These are phyloP conservation scores for Smutsia gigantea DNA, from an alignment of 2,797 vertebrate genomes.

Conservation along the genomic window DNA sequence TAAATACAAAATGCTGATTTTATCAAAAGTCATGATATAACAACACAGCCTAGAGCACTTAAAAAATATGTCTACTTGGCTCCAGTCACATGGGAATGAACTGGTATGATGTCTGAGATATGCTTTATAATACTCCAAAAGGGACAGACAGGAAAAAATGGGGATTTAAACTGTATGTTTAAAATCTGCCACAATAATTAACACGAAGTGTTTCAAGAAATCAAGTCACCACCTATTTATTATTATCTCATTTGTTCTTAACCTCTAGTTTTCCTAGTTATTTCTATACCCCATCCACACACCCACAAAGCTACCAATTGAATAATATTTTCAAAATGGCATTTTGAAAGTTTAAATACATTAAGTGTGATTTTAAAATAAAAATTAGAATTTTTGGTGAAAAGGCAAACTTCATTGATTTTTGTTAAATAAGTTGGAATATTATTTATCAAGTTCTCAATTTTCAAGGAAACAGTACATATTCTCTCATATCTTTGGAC, in stretches of 20 bases:
- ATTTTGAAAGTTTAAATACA: slow-evolving; percentile 29
- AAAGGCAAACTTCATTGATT: slow-evolving; percentile 33
- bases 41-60: background rate
- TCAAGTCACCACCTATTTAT: background rate
- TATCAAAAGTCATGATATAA: background rate
- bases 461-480: background rate
- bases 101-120: background rate
- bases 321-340: background rate
- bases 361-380: slow-evolving; percentile 34
- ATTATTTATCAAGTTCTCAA: background rate
- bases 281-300: background rate
- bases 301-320: background rate
- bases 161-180: background rate
- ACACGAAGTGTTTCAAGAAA: background rate
- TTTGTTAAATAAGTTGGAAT: background rate
- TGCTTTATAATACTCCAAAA: background rate
- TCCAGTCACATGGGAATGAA: background rate
- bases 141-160: background rate
- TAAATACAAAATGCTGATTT: background rate
- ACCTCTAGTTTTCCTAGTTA: slow-evolving; percentile 1
- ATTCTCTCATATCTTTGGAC: background rate
- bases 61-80: background rate
- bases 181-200: slow-evolving; percentile 14
- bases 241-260: background rate
- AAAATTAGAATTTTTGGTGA: slow-evolving; percentile 30